A percentile compares a stretch with the other conserved stretches of the same genome.
Evolutionary conservation across 37 sponge, comb jelly and placozoan species (phyloP).

Genomic region (Halichondria panicea): DNA sequence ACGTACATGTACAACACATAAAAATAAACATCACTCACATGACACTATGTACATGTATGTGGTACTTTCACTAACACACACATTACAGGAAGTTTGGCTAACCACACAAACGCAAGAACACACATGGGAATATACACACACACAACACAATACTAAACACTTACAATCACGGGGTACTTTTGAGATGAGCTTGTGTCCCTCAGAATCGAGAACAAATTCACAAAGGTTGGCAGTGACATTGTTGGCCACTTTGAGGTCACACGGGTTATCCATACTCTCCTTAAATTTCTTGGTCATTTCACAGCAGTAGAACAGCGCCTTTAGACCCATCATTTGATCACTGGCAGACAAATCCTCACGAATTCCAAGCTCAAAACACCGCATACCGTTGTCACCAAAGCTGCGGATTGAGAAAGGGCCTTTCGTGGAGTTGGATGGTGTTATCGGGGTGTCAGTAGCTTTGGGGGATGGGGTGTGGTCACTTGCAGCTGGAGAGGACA

Average conservation of each 20-base stretch:
- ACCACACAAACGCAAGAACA: too few relatives aligned
- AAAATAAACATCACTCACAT: not conserved
- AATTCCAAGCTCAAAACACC: slow-evolving; percentile 8
- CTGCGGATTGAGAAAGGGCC: not conserved
- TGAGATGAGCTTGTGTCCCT: not conserved
- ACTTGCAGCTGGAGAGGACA: not conserved
- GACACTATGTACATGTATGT: not conserved
- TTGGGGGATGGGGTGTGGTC: not conserved
- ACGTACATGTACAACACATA: too few relatives aligned
- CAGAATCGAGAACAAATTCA: slow-evolving; percentile 1
- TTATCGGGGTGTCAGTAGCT: not conserved
- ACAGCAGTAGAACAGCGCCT: not conserved
- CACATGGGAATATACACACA: not conserved
- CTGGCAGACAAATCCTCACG: not conserved
- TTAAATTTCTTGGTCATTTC: not conserved
- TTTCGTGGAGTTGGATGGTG: not conserved
- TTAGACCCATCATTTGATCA: not conserved
- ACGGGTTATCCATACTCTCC: not conserved
- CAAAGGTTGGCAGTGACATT: slow-evolving; percentile 20
- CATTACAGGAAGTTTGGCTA: not conserved
- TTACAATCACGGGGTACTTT: slow-evolving; percentile 26
- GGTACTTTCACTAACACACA: not conserved
- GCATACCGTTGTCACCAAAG: not conserved
- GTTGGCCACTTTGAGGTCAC: slow-evolving; percentile 32
- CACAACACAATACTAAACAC: slow-evolving; percentile 8